A percentile compares a stretch with the other conserved stretches of the same genome.
phyloP scores from a whole-genome alignment of 2,113 vertebrate species.

The Panthera leo region DNA sequence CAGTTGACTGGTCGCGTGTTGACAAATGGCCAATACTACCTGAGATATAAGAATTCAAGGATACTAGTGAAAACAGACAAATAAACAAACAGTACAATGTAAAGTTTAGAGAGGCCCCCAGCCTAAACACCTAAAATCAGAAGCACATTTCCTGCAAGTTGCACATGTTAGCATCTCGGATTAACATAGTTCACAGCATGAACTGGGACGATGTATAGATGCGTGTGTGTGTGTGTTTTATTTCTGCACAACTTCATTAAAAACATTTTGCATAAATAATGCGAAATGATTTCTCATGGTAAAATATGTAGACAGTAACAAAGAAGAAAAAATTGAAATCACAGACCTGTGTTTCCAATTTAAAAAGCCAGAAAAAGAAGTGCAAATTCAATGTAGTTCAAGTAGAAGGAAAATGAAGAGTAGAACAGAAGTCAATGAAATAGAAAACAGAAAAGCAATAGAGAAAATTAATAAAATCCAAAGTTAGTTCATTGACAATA shows the following conservation, averaged over 20 bases:
- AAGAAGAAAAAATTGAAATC: not conserved
- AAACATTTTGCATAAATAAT: not conserved
- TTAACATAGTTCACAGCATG: not conserved
- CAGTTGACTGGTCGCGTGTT: not conserved
- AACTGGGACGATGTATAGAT: not conserved
- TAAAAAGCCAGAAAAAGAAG: not conserved
- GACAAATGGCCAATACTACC: not conserved
- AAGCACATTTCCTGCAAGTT: fast-evolving
- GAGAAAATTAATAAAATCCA: not conserved
- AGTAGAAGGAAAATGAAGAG: not conserved
- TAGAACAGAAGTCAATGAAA: not conserved
- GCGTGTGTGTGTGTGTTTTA: not conserved
- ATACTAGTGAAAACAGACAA: not conserved
- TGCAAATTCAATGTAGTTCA: not conserved
- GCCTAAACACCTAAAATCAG: not conserved
- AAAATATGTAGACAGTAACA: not conserved
- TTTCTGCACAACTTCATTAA: not conserved
- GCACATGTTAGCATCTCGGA: fast-evolving
- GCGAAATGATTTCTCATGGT: not conserved
- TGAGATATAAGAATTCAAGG: not conserved
- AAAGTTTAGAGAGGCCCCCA: not conserved
- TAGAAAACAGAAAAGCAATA: not conserved
- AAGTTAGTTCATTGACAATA: not conserved
- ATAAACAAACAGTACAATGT: no score
- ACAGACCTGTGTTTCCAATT: not conserved